Conservation (phyloP, 2,888 invertebrate genomes). For the Eupithecia subfuscata region DNA sequence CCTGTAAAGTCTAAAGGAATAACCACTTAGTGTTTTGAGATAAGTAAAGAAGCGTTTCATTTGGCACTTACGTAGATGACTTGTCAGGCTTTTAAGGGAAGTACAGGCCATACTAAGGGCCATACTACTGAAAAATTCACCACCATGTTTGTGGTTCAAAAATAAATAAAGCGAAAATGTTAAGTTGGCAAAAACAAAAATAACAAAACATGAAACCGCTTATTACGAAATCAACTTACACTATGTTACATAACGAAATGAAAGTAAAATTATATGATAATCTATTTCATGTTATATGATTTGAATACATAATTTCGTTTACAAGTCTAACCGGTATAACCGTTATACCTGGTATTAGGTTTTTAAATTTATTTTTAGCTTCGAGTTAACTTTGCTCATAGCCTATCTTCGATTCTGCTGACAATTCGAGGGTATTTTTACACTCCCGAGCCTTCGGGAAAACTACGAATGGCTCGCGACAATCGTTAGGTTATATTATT, state of each 20-base stretch:
- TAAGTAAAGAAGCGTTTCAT: no score
- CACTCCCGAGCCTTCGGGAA: no score
- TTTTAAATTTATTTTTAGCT: not conserved
- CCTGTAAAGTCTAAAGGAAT: no score
- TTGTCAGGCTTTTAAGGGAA: not conserved
- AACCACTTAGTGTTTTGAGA: no score
- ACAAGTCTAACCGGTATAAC: not conserved
- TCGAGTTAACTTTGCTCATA: no score
- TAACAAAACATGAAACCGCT: not conserved
- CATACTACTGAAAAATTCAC: not conserved
- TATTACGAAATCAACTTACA: slow-evolving; percentile 15
- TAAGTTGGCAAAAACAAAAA: not conserved
- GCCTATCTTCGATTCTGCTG: no score
- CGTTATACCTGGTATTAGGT: not conserved
- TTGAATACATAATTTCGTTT: slow-evolving; percentile 28
- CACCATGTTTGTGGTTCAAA: not conserved
- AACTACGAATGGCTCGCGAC: no score
- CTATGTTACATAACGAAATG: slow-evolving; percentile 26
- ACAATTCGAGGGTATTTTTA: no score
- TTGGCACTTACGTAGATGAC: not conserved
- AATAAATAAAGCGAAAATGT: not conserved
- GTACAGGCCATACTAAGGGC: not conserved
- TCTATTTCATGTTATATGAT: slow-evolving; percentile 25
- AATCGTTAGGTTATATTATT: no score
- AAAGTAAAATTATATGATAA: slow-evolving; percentile 26